Percentiles rank a stretch among this genome's conserved stretches.
phyloP scores from a whole-genome alignment of 2,113 vertebrate species.

The Tachycineta bicolor region DNA sequence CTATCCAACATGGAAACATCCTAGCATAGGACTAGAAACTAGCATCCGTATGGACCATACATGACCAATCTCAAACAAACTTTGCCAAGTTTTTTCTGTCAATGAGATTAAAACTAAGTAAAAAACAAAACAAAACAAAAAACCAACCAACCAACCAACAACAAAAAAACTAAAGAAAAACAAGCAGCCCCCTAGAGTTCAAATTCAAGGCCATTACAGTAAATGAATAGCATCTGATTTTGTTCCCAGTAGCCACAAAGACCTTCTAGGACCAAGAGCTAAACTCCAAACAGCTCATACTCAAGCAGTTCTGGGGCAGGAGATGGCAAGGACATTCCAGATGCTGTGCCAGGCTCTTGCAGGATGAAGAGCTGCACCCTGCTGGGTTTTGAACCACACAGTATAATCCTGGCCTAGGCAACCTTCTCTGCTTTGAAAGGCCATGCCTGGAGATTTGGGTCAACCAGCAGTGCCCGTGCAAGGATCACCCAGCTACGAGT shows the following conservation, averaged over 20 bases:
- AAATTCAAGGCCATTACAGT: neutral
- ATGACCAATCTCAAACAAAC: neutral
- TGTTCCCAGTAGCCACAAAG: neutral
- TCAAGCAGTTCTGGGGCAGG: neutral
- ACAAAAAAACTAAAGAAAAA: neutral
- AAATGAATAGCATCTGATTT: neutral
- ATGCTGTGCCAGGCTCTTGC: neutral
- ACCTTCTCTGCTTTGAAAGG: neutral
- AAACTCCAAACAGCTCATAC: neutral
- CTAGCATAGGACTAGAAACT: neutral
- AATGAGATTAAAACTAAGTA: neutral
- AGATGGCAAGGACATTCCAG: neutral
- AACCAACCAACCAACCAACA: too few species aligned
- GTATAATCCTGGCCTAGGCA: neutral
- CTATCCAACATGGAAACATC: neutral
- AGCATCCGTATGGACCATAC: neutral
- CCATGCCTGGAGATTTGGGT: neutral
- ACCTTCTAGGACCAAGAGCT: neutral
- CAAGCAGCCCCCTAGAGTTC: neutral
- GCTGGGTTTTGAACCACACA: neutral
- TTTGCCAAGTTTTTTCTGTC: neutral
- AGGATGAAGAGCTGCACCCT: neutral
- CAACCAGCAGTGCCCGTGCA: neutral
- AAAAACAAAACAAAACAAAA: neutral
- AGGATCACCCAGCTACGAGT: accelerated